Conservation (phyloP, 2,113 vertebrate genomes). For the Passer montanus region DNA sequence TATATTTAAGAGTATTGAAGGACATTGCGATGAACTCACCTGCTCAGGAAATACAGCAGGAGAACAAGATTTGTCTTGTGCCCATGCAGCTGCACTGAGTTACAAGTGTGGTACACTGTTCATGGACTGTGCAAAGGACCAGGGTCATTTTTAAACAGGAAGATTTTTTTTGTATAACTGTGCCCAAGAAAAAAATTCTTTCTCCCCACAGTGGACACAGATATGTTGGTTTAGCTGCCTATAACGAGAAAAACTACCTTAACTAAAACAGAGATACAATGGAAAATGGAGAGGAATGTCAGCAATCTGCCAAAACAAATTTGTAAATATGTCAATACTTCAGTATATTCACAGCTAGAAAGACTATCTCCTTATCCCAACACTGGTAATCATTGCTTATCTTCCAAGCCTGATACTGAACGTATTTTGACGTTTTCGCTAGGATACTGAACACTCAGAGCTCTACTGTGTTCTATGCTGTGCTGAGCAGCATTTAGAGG, state of each 20-base stretch:
- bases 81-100: not conserved
- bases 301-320: not conserved
- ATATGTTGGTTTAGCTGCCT: not conserved
- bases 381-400: not conserved
- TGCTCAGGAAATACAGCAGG: not conserved
- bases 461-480: fast-evolving
- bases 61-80: not conserved
- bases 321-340: not conserved
- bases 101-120: fast-evolving
- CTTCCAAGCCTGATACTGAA: not conserved
- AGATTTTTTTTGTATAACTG: not conserved
- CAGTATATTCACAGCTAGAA: not conserved
- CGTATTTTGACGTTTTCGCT: not conserved
- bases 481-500: not conserved
- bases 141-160: not conserved
- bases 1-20: not conserved
- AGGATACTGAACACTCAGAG: not conserved
- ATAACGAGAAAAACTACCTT: not conserved
- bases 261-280: not conserved
- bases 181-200: not conserved
- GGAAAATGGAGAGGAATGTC: not conserved
- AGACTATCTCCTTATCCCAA: fast-evolving
- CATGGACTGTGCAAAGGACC: fast-evolving
- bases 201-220: not conserved
- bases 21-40: not conserved